Evolutionary conservation across 2,888 invertebrate genomes (phyloP), one percentile per base, ranked within the genome.

Genomic region (Heliconius aoede): DNA sequence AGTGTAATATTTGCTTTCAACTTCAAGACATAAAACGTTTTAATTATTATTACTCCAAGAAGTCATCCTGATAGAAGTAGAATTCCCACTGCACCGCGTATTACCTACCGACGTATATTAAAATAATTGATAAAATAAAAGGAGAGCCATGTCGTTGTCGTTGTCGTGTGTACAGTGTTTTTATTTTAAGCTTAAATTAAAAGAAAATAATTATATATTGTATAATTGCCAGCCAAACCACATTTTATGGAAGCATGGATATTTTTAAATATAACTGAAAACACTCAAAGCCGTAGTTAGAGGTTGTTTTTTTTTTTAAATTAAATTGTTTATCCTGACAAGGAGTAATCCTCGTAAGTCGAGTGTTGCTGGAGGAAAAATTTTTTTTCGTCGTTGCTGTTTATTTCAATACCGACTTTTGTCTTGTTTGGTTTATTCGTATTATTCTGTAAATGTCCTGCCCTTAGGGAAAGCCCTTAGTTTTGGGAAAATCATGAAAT

Each of bases 241-340:
- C 69, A 55, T 55, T 30, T n/a, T 69, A 69, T n/a, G 69, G 30
- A 69, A 55, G n/a, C 21, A 30, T 15, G n/a, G 36, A 15, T 65
- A 36, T 24, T 65, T 13, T 24, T 36, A 65, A 65, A 65, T 36
- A 65, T 69, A 55, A 30, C 30, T 28, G n/a, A 69, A n/a, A 69
- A 69, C 55, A 30, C 58, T 58, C 69, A 36, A 32, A 67, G 21
- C 51, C 61, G 68, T 60, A 78, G 74, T 74, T 76, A 77, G 72
- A 68, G 73, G 61, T 60, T 76, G 62, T 51, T 78, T 76, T 76
- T 73, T 76, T 80, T 76, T 76, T 73, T 76, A 79, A 78, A 80
- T 80, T 78, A 74, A 80, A 80, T 79, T 77, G 72, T 67, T 76
- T 73, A 76, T 58, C 71, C 72, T 77, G 64, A 71, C 64, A 76